These are phyloP conservation scores for Morphnarchus princeps DNA, from an alignment of 2,113 vertebrate species.

Conservation along the genomic window DNA sequence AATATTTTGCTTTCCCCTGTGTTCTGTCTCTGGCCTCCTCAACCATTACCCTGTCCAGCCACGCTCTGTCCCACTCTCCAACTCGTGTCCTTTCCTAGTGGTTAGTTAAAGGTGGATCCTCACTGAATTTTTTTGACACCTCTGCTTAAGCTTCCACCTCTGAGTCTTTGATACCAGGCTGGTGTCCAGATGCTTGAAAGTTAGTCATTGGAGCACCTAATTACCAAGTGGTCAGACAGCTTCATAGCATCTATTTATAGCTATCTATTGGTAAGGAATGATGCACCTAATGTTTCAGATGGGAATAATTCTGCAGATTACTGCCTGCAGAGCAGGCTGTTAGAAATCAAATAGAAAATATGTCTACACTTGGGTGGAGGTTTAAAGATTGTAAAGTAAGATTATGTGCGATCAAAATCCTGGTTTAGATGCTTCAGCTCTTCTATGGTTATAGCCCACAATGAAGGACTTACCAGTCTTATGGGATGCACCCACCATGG, in stretches of 20 bases:
- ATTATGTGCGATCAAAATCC: background rate
- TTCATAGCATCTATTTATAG: background rate
- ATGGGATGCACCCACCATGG: background rate
- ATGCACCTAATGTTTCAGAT: background rate
- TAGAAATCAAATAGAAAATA: background rate
- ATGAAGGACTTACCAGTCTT: background rate
- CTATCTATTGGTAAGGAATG: background rate
- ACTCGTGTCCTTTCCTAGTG: background rate
- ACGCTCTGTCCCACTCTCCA: background rate
- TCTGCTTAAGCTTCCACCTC: background rate
- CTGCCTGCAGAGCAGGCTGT: background rate
- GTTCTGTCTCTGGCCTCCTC: background rate
- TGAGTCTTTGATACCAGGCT: background rate
- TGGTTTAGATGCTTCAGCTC: background rate
- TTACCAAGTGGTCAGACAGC: background rate
- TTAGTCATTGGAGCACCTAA: background rate
- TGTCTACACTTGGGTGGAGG: background rate
- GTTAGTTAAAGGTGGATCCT: background rate
- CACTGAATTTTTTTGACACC: background rate
- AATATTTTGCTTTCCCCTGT: background rate
- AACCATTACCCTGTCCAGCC: background rate
- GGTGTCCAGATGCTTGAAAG: background rate
- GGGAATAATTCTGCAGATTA: background rate
- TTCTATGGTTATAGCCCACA: background rate
- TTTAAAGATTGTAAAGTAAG: background rate